Conservation (phyloP, 2,888 invertebrate species). For the Byasa hedistus region DNA sequence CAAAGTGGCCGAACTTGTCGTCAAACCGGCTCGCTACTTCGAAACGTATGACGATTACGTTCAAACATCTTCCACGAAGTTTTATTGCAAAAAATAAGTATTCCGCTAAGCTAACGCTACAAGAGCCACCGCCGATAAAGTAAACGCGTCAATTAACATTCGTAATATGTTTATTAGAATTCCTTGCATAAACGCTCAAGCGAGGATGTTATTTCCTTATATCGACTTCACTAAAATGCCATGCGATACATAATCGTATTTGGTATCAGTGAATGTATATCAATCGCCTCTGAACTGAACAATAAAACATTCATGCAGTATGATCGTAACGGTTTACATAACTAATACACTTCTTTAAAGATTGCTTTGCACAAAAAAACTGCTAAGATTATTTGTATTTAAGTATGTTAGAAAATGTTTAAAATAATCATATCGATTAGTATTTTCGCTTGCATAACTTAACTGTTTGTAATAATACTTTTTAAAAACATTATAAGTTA, state of each 20-base stretch:
- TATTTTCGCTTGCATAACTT: too few relatives aligned
- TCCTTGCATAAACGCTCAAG: slow-evolving; percentile 22
- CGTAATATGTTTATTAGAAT: slow-evolving; percentile 30
- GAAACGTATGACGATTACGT: slow-evolving; percentile 10
- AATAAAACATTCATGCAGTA: slow-evolving; percentile 56
- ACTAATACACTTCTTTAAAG: slow-evolving; percentile 35
- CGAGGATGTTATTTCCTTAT: slow-evolving; percentile 34
- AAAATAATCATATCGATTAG: neutral
- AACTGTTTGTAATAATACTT: too few relatives aligned
- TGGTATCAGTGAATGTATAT: slow-evolving; percentile 37
- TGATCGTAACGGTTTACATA: slow-evolving; percentile 42
- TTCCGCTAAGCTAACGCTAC: slow-evolving; percentile 22
- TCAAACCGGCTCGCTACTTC: slow-evolving; percentile 22
- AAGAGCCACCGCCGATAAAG: slow-evolving; percentile 1
- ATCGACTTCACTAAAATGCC: slow-evolving; percentile 30
- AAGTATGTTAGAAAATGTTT: neutral
- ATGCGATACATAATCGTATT: slow-evolving; percentile 4
- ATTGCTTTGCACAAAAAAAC: slow-evolving; percentile 31
- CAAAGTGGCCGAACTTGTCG: slow-evolving; percentile 4
- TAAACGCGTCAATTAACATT: slow-evolving; percentile 26
- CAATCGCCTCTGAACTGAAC: slow-evolving; percentile 58
- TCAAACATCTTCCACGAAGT: slow-evolving; percentile 19
- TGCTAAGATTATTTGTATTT: neutral
- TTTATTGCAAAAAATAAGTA: slow-evolving; percentile 19
- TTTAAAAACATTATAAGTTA: neutral